Evolutionary conservation across 2,888 invertebrate species (phyloP).

Genomic region (Metopia argyrocephala): DNA sequence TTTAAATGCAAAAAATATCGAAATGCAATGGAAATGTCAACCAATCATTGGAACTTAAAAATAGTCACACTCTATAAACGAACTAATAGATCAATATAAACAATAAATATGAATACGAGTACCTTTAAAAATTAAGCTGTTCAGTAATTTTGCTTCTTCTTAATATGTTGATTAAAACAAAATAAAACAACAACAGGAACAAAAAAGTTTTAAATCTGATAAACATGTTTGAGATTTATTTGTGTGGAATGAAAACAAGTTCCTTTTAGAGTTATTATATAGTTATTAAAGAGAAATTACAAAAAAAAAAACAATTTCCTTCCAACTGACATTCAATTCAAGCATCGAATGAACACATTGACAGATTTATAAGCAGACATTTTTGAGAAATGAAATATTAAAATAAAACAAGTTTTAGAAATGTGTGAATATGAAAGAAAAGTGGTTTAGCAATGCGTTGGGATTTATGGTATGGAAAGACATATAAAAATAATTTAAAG

Average conservation of each 20-base stretch:
- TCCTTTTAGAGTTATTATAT: not conserved
- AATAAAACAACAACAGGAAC: not conserved
- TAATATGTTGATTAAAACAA: too few species aligned
- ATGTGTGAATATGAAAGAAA: not conserved
- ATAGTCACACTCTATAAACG: conserved; percentile 48
- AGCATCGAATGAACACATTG: not conserved
- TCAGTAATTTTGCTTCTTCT: too few species aligned
- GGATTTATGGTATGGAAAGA: too few species aligned
- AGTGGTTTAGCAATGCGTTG: too few species aligned
- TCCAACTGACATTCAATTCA: not conserved
- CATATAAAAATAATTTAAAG: too few species aligned
- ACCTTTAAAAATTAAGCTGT: too few species aligned
- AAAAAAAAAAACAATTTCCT: not conserved
- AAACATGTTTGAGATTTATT: conserved; percentile 9
- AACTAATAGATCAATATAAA: conserved; percentile 48
- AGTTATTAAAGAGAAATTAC: not conserved
- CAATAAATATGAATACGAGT: too few species aligned
- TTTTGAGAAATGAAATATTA: not conserved
- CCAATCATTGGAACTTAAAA: conserved; percentile 54
- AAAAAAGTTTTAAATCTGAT: not conserved
- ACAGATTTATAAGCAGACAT: not conserved
- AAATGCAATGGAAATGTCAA: conserved; percentile 71
- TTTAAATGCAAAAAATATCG: conserved; percentile 37
- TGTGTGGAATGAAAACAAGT: not conserved
- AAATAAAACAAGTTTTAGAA: not conserved